Conservation (phyloP, 2,113 vertebrate genomes). For the Caloenas nicobarica region DNA sequence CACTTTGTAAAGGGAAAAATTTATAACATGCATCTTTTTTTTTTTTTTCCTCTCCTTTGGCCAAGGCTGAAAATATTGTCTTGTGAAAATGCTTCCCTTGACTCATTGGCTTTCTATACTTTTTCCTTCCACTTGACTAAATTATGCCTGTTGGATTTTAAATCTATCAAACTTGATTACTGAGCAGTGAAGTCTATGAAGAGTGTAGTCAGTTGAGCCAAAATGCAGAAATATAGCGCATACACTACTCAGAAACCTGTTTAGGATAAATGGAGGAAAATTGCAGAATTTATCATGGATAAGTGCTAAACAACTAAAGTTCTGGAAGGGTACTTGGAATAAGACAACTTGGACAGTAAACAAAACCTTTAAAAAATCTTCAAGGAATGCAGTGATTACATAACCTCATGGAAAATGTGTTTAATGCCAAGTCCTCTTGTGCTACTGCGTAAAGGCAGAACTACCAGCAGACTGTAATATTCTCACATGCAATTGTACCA, state of each 20-base stretch:
- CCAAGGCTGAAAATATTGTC: not conserved
- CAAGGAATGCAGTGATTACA: not conserved
- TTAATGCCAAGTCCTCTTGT: not conserved
- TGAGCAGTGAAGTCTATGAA: not conserved
- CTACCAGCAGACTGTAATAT: not conserved
- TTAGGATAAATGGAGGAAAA: not conserved
- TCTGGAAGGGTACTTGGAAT: not conserved
- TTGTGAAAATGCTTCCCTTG: not conserved
- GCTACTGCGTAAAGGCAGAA: not conserved
- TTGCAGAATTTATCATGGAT: not conserved
- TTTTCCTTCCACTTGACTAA: conserved; percentile 1
- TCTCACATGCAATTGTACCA: not conserved
- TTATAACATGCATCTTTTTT: not conserved
- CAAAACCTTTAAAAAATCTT: not conserved
- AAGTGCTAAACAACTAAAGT: not conserved
- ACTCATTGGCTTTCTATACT: not conserved
- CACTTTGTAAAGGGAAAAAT: not conserved
- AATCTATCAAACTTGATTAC: not conserved
- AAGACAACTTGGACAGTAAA: not conserved
- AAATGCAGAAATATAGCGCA: not conserved
- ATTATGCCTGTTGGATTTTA: conserved; percentile 11
- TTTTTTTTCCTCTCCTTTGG: not conserved
- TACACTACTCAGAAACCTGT: not conserved
- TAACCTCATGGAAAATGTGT: not conserved
- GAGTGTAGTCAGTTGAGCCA: not conserved